Base-by-base conservation (phyloP, 2,113 vertebrate species). In the Hippocampus zosterae region DNA sequence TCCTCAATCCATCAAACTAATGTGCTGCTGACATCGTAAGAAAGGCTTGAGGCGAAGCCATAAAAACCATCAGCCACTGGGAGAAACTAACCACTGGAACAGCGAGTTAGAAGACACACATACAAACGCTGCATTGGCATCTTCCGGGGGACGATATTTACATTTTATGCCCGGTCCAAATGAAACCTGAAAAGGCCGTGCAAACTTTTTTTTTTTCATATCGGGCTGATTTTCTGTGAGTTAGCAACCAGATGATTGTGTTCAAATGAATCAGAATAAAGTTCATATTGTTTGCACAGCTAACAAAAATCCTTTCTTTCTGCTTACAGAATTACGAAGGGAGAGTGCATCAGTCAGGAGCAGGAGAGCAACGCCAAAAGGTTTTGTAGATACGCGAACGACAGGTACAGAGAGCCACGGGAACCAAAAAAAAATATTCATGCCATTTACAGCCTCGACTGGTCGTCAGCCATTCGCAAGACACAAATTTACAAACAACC, bases 321-420 rank as follows among this genome's bases (percentile, higher is more conserved):
- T 66, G 15, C 80, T 70, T 72, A 42, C 87, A 92, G 91, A 86
- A 65, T 69, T 82, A 25, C 33, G 76, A 73, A 84, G 86, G 61
- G 89, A 79, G 76, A 77, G 64, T 50, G 79, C 67, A 53, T 77
- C 81, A 15, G 87, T 84, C 73, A 79, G 82, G 65, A 83, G 55
- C 78, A 81, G 74, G 61, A 91, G 89, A 72, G 79, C 50, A 68
- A 69, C 68, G 59, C 69, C 85, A 79, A 92, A 91, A 71, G 64
- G 60, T 0, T 82, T 90, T 53, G 41, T 77, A 0, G 90, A 91
- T 56, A 29, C 84, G 15, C 85, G 89, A 72, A 86, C 82, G 68
- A 79, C 88, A 87, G 89, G 87, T 89, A 87, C 48, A 29, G 29
- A 6, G 19, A n/a, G 18, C 56, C 23, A 41, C 8, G 8, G 59